A percentile compares a stretch with the other conserved stretches of the same genome.
phyloP scores from a whole-genome alignment of 1,140 invertebrate species.

The Thrips palmi region DNA sequence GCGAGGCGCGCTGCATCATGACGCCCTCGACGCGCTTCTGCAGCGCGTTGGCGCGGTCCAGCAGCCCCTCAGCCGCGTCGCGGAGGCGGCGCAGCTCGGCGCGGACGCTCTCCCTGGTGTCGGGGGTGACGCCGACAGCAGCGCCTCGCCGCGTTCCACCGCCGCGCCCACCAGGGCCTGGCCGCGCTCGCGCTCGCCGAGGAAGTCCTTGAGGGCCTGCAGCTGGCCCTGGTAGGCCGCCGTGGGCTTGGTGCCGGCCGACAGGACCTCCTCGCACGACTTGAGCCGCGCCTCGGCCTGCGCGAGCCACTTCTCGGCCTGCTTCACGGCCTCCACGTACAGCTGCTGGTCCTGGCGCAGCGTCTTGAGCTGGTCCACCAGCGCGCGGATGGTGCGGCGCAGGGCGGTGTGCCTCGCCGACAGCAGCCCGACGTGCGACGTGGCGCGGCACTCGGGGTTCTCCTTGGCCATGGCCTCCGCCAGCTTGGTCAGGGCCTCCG shows the following conservation, averaged over 20 bases:
- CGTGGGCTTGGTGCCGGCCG: conserved; percentile 38
- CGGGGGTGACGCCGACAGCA: conserved; percentile 71
- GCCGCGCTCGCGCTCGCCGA: conserved; percentile 56
- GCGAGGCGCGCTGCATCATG: conserved; percentile 70
- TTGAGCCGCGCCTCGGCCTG: conserved; percentile 53
- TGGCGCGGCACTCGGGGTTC: conserved; percentile 62
- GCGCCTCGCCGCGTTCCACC: conserved; percentile 65
- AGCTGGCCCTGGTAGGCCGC: conserved; percentile 41
- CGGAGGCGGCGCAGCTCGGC: conserved; percentile 61
- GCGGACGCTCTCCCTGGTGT: conserved; percentile 67
- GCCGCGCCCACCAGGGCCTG: conserved; percentile 58
- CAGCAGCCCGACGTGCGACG: conserved; percentile 61
- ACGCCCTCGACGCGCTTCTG: conserved; percentile 72
- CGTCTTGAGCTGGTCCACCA: too few relatives aligned
- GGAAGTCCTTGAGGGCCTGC: conserved; percentile 52
- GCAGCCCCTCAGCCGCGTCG: conserved; percentile 62
- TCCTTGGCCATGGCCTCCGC: conserved; percentile 52
- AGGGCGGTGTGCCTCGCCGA: conserved; percentile 53
- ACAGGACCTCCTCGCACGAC: conserved; percentile 41
- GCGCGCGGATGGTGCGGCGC: too few relatives aligned
- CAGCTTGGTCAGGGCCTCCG: conserved; percentile 42
- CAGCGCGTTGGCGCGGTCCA: conserved; percentile 65
- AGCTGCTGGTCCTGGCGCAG: conserved; percentile 42
- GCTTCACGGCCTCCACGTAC: conserved; percentile 43
- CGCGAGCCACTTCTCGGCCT: conserved; percentile 61